Base-by-base conservation (phyloP, 2,797 vertebrate genomes). In the Heterohyrax brucei region DNA sequence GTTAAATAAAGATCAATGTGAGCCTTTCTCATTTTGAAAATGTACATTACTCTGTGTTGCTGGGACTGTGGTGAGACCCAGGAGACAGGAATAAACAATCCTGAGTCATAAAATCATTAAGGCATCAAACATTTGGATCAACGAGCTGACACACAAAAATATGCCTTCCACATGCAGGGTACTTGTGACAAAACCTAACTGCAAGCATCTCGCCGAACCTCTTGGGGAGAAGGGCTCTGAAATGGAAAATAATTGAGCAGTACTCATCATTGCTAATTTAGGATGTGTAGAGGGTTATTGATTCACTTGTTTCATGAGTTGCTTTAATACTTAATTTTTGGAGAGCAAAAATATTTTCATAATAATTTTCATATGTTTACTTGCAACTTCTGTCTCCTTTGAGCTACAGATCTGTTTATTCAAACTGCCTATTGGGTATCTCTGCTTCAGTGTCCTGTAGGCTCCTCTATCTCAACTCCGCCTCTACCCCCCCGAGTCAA, bases 291-390 rank as follows among this genome's bases (percentile, higher is more conserved):
- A 79, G 75, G 46, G 44, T 76, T 92, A 70, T 56, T 4, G 46
- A 80, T 24, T 86, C 79, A 28, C 50, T 75, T 68, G 26, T 53
- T 91, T 87, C 50, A 13, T 26, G 78, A 92, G 85, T 50, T 6
- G 6, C 61, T 95, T 86, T 81, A 18, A 91, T 82, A 46, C 77
- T 88, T 93, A 44, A 90, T 87, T 88, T 88, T 61, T 9, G 28
- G 39, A 5, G 59, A 87, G 80, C 33, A 77, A 44, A 87, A 88
- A 66, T 72, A 39, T 87, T 92, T 97, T 89, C 44, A 24, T 50
- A 62, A 89, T 26, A 68, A 21, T 88, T 76, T 86, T 66, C 59
- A 12, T 64, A 33, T 53, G 18, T 82, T 82, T 7, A 2, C 70
- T 72, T 48, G 78, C 18, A 18, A 33, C n/a, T 50, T 86, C 39